These are phyloP conservation scores for Hipparchia semele DNA, from an alignment of 2,888 invertebrate genomes.

Conservation along the genomic window DNA sequence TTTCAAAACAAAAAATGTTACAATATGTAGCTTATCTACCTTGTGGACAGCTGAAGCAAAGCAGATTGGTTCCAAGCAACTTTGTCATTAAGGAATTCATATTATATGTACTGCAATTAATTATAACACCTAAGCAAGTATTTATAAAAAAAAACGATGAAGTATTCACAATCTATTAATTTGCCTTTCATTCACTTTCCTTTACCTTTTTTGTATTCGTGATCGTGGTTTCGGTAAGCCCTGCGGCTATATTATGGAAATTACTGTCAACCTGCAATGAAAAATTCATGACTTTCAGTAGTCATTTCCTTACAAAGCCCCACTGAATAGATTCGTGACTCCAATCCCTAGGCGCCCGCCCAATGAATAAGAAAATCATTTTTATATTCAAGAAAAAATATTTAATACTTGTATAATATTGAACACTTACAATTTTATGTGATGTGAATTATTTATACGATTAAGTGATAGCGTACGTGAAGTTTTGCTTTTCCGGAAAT, in stretches of 20 bases:
- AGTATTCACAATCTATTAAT: not conserved
- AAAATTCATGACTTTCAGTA: slow-evolving; percentile 45
- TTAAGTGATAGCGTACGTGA: not conserved
- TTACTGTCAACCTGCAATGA: slow-evolving; percentile 42
- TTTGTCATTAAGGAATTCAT: no score
- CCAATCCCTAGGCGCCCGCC: slow-evolving; percentile 26
- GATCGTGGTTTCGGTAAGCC: slow-evolving; percentile 16
- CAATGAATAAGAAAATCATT: slow-evolving; percentile 28
- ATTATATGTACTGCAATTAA: no score
- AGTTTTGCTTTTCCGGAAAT: no score
- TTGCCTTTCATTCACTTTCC: slow-evolving; percentile 10
- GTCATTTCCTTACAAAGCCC: slow-evolving; percentile 41
- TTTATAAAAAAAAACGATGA: no score
- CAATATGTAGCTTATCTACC: no score
- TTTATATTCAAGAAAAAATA: not conserved
- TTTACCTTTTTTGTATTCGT: slow-evolving; percentile 1
- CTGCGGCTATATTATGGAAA: slow-evolving; percentile 42
- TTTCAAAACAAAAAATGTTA: no score
- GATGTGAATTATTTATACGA: not conserved
- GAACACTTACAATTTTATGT: not conserved
- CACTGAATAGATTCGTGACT: slow-evolving; percentile 36
- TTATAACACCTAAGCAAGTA: no score
- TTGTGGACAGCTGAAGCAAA: no score
- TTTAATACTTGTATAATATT: not conserved
- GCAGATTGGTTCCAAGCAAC: no score